These are phyloP conservation scores for Neogale vison DNA, from an alignment of 2,113 vertebrate genomes.

Conservation along the genomic window DNA sequence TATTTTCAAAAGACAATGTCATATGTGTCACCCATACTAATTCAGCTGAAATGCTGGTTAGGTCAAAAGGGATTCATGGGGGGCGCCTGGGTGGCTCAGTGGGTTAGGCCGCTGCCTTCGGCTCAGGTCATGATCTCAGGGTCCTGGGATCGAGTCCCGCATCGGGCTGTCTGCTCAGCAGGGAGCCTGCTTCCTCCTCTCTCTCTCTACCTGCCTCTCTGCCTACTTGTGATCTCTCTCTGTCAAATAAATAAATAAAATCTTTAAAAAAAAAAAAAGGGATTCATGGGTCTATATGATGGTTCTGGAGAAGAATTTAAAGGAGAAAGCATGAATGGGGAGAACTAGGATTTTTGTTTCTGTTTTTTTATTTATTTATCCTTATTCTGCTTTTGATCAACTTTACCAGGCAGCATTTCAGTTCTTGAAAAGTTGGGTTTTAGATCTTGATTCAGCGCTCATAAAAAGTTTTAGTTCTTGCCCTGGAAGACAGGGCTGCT, in stretches of 20 bases:
- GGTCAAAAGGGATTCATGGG: neutral
- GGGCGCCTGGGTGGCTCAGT: too few species aligned
- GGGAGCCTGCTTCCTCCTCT: too few species aligned
- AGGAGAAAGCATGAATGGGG: neutral
- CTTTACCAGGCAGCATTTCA: neutral
- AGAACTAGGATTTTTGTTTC: neutral
- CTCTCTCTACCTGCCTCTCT: too few species aligned
- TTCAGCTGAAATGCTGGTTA: neutral
- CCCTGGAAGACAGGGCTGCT: neutral
- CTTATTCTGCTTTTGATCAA: conserved; percentile 23
- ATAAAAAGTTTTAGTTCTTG: conserved; percentile 4
- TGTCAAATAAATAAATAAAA: too few species aligned
- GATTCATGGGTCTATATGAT: neutral
- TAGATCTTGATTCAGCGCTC: neutral
- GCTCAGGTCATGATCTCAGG: too few species aligned
- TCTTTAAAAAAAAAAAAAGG: too few species aligned
- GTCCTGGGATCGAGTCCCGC: too few species aligned
- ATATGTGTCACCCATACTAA: neutral
- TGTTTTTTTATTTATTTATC: neutral
- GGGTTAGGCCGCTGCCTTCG: too few species aligned
- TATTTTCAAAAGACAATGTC: neutral
- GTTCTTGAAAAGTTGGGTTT: neutral
- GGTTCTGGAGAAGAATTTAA: neutral
- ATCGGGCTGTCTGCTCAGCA: too few species aligned
- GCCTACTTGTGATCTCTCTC: too few species aligned